phyloP scores from a whole-genome alignment of 2,113 vertebrate species.

The Choloepus hoffmanni region DNA sequence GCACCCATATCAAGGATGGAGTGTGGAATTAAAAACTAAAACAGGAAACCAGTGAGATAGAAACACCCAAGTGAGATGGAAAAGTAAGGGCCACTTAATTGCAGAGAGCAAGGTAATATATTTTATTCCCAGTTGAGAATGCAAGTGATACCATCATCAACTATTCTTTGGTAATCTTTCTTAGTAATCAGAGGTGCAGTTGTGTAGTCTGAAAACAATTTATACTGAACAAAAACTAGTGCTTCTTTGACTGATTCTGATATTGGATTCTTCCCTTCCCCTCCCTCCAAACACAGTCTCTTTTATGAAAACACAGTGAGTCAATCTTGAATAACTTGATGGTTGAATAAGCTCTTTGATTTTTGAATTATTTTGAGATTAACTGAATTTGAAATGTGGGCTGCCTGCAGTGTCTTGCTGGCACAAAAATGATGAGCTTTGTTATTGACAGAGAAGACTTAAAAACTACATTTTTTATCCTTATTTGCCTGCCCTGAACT shows the following conservation, averaged over 20 bases:
- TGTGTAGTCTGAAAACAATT: slow-evolving; percentile 86
- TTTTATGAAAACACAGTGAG: slow-evolving; percentile 85
- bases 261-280: slow-evolving; percentile 84
- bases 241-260: slow-evolving; percentile 84
- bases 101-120: slow-evolving; percentile 51
- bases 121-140: slow-evolving; percentile 80
- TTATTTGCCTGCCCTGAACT: slow-evolving; percentile 75
- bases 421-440: slow-evolving; percentile 87
- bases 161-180: slow-evolving; percentile 77
- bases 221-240: slow-evolving; percentile 80
- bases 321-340: slow-evolving; percentile 87
- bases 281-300: slow-evolving; percentile 72
- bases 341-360: slow-evolving; percentile 90
- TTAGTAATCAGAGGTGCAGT: slow-evolving; percentile 83
- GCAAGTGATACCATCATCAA: slow-evolving; percentile 80
- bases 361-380: slow-evolving; percentile 91
- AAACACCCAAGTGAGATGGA: slow-evolving; percentile 36
- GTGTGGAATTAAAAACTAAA: slow-evolving; percentile 51
- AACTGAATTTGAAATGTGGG: slow-evolving; percentile 89
- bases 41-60: background rate
- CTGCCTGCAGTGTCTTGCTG: slow-evolving; percentile 86
- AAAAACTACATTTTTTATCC: slow-evolving; percentile 85
- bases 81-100: slow-evolving; percentile 55
- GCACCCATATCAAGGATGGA: background rate
- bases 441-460: slow-evolving; percentile 87